Base-by-base conservation (phyloP, 2,888 invertebrate species). In the Torymus tubicola region DNA sequence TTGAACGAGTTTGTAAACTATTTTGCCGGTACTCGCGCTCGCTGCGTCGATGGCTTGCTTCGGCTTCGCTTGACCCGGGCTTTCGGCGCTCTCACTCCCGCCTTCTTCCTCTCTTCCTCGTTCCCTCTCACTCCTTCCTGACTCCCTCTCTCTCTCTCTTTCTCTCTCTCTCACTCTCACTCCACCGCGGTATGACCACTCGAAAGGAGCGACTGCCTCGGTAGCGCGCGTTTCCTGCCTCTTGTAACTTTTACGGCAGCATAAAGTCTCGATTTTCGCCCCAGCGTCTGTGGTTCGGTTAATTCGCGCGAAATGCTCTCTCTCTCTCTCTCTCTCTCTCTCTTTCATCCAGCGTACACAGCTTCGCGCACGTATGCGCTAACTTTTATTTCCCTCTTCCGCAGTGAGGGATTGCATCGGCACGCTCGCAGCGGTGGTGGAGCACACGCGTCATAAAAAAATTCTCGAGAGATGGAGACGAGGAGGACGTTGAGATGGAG, bases 1-100 rank as follows among this genome's bases (percentile, higher is more conserved):
- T 31, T 31, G 86, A 88, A 88, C 88, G 88, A 90, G 89, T 90
- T 88, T 87, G 89, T 87, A 88, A 90, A 90, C 88, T 89, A 87
- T 87, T 88, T 86, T 81, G 78, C 76, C 76, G 80, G 72, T 81
- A 78, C 63, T 68, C 67, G 53, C 65, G 71, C 74, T 71, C 73
- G 55, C 16, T 31, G 12, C 53, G 42, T 50, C 57, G 67, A 53
- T 74, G 55, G 55, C 73, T 69, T 21, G 53, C 24, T 72, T 18
- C 64, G 61, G 72, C 80, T 80, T 61, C 78, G 57, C 84, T 71
- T 81, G 84, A 85, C 84, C 85, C 80, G 83, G 84, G 61, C 70
- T 58, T 80, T 85, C 85, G 81, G 82, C 82, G 75, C 82, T 85
- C 85, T 82, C 83, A 82, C 82, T 77, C 53, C 72, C 82, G 82